Evolutionary conservation across 2,888 invertebrate species (phyloP).

Genomic region (Ferdinandea cuprea): DNA sequence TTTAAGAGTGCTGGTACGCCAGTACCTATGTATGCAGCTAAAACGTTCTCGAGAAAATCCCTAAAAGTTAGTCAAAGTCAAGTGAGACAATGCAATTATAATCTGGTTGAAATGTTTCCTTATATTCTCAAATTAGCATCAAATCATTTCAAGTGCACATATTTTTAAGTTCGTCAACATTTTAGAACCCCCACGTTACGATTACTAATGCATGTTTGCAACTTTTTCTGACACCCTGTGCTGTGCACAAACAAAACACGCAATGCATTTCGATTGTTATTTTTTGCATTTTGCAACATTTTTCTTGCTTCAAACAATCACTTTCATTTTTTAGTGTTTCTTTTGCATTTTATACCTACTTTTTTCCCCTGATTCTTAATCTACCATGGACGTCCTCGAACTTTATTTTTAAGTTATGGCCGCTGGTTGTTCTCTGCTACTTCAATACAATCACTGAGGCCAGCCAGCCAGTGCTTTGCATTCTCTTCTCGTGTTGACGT

Average conservation of each 20-base stretch:
- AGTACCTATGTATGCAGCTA: too few relatives aligned
- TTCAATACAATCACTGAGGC: neutral
- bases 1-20: too few relatives aligned
- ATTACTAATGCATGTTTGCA: too few relatives aligned
- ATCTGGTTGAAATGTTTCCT: too few relatives aligned
- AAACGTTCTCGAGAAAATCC: too few relatives aligned
- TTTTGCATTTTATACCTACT: neutral
- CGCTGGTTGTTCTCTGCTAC: constrained; percentile 13
- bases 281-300: neutral
- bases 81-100: too few relatives aligned
- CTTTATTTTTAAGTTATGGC: constrained; percentile 55
- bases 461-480: constrained; percentile 42
- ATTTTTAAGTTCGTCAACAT: too few relatives aligned
- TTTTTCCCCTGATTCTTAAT: constrained; percentile 25
- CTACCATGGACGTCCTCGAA: constrained; percentile 59
- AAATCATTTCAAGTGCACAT: too few relatives aligned
- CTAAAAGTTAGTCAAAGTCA: too few relatives aligned
- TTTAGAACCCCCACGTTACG: too few relatives aligned
- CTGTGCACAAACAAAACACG: too few relatives aligned
- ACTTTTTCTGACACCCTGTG: neutral
- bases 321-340: constrained; percentile 14
- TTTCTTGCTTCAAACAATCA: constrained; percentile 5
- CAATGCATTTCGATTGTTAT: neutral
- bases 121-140: too few relatives aligned
- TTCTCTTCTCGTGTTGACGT: constrained; percentile 46